Evolutionary conservation across 2,888 invertebrate genomes (phyloP).

Genomic region (Norana najaformis): DNA sequence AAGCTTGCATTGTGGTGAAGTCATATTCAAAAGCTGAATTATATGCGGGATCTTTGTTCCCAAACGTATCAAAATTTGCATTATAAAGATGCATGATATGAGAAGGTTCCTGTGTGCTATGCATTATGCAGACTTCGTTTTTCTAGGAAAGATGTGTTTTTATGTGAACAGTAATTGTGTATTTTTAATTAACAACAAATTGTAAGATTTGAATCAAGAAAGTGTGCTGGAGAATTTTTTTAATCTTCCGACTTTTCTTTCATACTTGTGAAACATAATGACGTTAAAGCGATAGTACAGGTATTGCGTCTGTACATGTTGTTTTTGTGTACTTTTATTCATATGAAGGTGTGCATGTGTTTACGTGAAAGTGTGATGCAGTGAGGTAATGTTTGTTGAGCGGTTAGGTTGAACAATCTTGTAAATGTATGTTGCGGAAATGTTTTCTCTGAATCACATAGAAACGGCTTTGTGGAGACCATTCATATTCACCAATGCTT

Average conservation of each 20-base stretch:
- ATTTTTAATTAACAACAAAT: background rate
- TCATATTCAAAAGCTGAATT: constrained; percentile 1
- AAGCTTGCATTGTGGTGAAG: background rate
- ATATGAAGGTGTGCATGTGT: background rate
- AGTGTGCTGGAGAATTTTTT: background rate
- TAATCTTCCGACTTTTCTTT: background rate
- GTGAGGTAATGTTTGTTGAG: background rate
- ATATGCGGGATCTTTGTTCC: background rate
- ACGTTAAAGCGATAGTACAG: background rate
- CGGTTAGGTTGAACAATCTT: too few species aligned
- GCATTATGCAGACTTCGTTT: background rate
- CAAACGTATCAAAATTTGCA: background rate
- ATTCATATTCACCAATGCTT: too few species aligned
- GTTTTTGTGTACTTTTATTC: background rate
- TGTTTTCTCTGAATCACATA: too few species aligned
- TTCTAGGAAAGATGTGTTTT: background rate
- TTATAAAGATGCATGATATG: background rate
- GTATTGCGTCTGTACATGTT: background rate
- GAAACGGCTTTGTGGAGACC: too few species aligned
- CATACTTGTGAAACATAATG: background rate
- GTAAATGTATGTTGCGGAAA: too few species aligned
- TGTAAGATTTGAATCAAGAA: background rate
- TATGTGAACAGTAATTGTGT: background rate
- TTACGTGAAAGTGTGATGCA: background rate
- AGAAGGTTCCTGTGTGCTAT: too few species aligned